Evolutionary conservation across 1,140 invertebrate species (phyloP).

Genomic region (Brachionus manjavacas): DNA sequence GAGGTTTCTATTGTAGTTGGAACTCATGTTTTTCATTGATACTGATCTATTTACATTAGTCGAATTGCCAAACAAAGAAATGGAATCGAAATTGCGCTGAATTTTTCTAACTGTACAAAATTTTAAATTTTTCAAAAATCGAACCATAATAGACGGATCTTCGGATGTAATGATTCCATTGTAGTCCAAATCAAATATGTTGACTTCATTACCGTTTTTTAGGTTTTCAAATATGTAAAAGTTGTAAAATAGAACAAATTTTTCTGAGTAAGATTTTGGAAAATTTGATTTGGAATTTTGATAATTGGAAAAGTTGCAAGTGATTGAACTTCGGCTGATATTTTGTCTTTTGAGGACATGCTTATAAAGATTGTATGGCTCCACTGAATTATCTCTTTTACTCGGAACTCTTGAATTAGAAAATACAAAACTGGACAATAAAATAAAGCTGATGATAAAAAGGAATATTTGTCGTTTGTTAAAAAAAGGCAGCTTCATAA

Average conservation of each 20-base stretch:
- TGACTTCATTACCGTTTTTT: background rate
- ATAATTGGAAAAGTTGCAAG: background rate
- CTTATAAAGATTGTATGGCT: constrained; percentile 8
- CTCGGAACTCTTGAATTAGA: background rate
- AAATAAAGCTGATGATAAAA: background rate
- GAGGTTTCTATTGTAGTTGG: background rate
- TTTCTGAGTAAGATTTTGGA: background rate
- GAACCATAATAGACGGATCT: background rate
- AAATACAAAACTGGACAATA: background rate
- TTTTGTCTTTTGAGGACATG: constrained; percentile 2
- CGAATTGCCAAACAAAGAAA: background rate
- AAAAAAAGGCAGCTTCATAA: background rate
- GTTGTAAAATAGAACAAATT: background rate
- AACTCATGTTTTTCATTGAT: background rate
- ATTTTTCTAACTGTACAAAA: constrained; percentile 3
- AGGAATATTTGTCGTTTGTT: background rate
- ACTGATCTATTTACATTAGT: background rate
- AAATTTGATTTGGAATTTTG: background rate
- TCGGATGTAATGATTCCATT: background rate
- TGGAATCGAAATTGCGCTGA: background rate
- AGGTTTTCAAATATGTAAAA: background rate
- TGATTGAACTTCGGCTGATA: background rate
- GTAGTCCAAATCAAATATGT: background rate
- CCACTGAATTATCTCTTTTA: background rate
- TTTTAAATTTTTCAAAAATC: constrained; percentile 19